These are phyloP conservation scores for Drosophila tristis DNA, from an alignment of 1,140 invertebrate species.

Conservation along the genomic window DNA sequence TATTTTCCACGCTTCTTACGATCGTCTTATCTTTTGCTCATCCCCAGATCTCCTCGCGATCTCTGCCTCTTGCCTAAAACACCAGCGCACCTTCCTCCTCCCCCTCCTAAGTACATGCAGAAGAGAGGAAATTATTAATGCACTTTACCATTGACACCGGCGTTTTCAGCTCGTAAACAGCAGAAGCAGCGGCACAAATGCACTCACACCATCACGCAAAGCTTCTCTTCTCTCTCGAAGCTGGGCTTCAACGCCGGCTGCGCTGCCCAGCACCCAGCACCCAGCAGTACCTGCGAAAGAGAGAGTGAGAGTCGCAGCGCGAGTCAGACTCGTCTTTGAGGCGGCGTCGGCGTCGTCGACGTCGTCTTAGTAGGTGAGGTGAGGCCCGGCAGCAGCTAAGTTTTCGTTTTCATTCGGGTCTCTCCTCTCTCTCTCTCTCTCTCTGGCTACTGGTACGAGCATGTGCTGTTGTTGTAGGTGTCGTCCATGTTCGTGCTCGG, in stretches of 20 bases:
- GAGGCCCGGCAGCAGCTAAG: slow-evolving; percentile 58
- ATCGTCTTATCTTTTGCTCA: no score
- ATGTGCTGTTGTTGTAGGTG: no score
- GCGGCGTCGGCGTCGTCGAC: slow-evolving; percentile 14
- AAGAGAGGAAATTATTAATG: slow-evolving; percentile 46
- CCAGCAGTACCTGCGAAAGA: neutral
- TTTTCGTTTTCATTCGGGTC: slow-evolving; percentile 63
- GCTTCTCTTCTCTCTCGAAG: slow-evolving; percentile 35
- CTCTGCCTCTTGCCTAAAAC: no score
- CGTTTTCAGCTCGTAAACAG: slow-evolving; percentile 54
- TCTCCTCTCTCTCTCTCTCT: no score
- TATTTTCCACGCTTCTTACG: no score
- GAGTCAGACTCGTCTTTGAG: slow-evolving; percentile 58
- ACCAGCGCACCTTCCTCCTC: no score
- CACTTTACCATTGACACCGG: slow-evolving; percentile 64
- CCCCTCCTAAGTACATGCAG: neutral
- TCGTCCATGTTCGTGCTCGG: neutral
- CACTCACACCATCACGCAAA: slow-evolving; percentile 8
- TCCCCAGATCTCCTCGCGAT: no score
- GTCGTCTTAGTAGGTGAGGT: slow-evolving; percentile 58
- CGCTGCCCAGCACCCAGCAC: slow-evolving; percentile 6
- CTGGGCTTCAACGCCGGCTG: slow-evolving; percentile 13
- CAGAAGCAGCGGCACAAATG: slow-evolving; percentile 32
- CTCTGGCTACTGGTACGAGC: neutral
- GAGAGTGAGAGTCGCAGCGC: slow-evolving; percentile 67